Evolutionary conservation across 2,797 vertebrate species (phyloP).

Genomic region (Tokudaia tokunoshimensis): DNA sequence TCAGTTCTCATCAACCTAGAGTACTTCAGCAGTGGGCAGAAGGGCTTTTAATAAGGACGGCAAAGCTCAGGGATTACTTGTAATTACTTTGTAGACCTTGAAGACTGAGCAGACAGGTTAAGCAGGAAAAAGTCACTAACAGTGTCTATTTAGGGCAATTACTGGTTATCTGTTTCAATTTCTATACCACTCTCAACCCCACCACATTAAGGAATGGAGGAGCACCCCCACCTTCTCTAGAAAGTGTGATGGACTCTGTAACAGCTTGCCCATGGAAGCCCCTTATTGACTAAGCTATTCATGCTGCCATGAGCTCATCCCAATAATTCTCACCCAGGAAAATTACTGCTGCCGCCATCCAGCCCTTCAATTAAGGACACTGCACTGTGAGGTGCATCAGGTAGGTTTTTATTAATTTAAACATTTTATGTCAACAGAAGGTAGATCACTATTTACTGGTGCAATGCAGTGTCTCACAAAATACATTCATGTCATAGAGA

Average conservation of each 20-base stretch:
- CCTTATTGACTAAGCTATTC: conserved; percentile 68
- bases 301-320: conserved; percentile 62
- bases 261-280: conserved; percentile 24
- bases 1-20: conserved; percentile 18
- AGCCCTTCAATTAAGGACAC: conserved; percentile 67
- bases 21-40: conserved; percentile 35
- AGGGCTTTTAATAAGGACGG: conserved; percentile 65
- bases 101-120: conserved; percentile 63
- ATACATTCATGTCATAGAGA: conserved; percentile 68
- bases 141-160: conserved; percentile 58
- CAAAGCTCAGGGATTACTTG: conserved; percentile 57
- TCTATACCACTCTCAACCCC: not conserved
- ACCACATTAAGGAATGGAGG: not conserved
- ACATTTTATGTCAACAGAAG: conserved; percentile 77
- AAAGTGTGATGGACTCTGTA: conserved; percentile 9
- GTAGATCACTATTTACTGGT: conserved; percentile 75
- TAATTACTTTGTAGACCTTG: not conserved
- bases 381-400: conserved; percentile 64
- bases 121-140: conserved; percentile 68
- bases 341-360: conserved; percentile 60
- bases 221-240: not conserved
- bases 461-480: conserved; percentile 53
- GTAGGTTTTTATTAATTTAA: conserved; percentile 80
- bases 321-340: conserved; percentile 65
- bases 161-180: conserved; percentile 48